Evolutionary conservation across 2,888 invertebrate genomes (phyloP).

Genomic region (Diadegma fenestrale): DNA sequence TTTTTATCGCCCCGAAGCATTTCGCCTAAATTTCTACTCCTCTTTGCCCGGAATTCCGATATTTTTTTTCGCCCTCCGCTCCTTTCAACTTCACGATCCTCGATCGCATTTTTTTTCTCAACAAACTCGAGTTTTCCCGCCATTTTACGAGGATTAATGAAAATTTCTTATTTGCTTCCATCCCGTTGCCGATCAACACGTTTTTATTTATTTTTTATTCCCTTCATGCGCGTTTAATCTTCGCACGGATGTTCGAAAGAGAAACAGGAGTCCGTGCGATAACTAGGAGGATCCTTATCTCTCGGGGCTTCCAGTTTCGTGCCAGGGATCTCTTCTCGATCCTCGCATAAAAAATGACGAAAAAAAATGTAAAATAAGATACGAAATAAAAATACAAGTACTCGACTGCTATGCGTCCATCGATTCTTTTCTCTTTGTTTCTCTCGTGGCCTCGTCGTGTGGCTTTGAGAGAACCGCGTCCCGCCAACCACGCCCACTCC

Average conservation of each 20-base stretch:
- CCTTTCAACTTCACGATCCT: neutral
- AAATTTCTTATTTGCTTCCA: neutral
- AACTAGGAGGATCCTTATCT: conserved; percentile 84
- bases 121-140: neutral
- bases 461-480: conserved; percentile 81
- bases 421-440: conserved; percentile 32
- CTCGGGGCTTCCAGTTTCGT: conserved; percentile 81
- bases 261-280: conserved; percentile 81
- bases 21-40: conserved; percentile 29
- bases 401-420: conserved; percentile 6
- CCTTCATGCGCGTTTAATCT: neutral
- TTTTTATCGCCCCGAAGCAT: conserved; percentile 32
- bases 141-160: neutral
- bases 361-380: conserved; percentile 9
- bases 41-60: conserved; percentile 17
- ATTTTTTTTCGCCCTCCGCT: neutral
- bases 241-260: conserved; percentile 69
- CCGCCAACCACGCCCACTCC: conserved; percentile 81
- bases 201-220: neutral
- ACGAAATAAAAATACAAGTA: conserved; percentile 10
- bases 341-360: conserved; percentile 3
- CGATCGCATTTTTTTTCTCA: neutral
- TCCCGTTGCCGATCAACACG: neutral
- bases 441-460: conserved; percentile 64
- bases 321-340: conserved; percentile 57